These are phyloP conservation scores for Eilema griseolum DNA, from an alignment of 2,888 invertebrate species.

Conservation along the genomic window DNA sequence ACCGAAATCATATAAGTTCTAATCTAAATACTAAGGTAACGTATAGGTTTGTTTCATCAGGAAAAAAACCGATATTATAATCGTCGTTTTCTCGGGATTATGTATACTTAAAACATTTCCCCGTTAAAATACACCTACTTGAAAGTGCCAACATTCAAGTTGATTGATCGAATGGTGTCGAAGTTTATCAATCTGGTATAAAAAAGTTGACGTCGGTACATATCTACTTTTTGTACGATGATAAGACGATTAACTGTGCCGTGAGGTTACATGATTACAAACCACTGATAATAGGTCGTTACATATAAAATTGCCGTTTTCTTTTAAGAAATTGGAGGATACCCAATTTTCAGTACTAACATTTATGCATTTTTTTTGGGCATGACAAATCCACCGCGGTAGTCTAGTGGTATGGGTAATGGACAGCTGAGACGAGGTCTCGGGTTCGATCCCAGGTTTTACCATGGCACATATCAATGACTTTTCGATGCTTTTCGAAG, in stretches of 20 bases:
- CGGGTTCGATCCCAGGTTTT: too few species aligned
- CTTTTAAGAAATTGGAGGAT: too few species aligned
- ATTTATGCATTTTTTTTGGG: too few species aligned
- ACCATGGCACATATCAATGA: too few species aligned
- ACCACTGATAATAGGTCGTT: neutral
- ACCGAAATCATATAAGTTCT: neutral
- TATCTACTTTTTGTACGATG: conserved; percentile 1
- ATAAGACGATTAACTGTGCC: neutral
- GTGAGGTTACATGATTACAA: neutral
- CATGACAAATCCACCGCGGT: too few species aligned
- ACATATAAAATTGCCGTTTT: too few species aligned
- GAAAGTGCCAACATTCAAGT: neutral
- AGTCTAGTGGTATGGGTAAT: too few species aligned
- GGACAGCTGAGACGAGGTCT: too few species aligned
- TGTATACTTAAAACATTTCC: neutral
- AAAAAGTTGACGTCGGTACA: neutral
- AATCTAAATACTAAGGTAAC: neutral
- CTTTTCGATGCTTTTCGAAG: too few species aligned
- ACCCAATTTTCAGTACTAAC: too few species aligned
- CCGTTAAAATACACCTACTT: neutral
- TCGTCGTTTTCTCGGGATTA: neutral
- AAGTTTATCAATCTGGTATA: neutral
- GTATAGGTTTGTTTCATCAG: too few species aligned
- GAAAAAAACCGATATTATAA: too few species aligned
- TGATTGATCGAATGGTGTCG: neutral